Evolutionary conservation across 2,888 invertebrate genomes (phyloP), one percentile per base, ranked within the genome.

Genomic region (Lumbricus terrestris): DNA sequence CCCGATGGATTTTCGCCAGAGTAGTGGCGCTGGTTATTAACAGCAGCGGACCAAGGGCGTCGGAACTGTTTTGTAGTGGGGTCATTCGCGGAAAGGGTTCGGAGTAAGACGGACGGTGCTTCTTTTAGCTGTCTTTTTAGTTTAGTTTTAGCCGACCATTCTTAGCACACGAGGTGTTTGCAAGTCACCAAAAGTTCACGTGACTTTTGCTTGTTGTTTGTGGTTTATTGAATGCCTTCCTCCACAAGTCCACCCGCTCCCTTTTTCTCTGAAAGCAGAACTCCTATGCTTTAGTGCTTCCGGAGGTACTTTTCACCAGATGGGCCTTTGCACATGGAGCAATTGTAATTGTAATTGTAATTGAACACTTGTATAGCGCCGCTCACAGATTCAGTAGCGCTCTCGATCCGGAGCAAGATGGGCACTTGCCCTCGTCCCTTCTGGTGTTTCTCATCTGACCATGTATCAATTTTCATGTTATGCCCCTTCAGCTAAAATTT

Each of bases 11-110:
- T 69, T 69, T 69, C 69, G 16, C 69, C 69, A 69, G 69, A 69
- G 69, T 69, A 69, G 69, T 69, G 69, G 69, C 16, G 69, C n/a
- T 69, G 69, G 8, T 69, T n/a, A n/a, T 29, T 69, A 69, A 69
- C 69, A 69, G n/a, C 69, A 69, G n/a, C 69, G n/a, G n/a, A n/a
- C 69, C 69, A 69, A 69, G 69, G n/a, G 69, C 69, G 69, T 69
- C 69, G 13, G 69, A 69, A 69, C 69, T 29, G 69, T 69, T n/a
- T 3, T n/a, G n/a, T 8, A 69, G 69, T 69, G 69, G 29, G 69
- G 69, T 11, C 69, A 69, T 8, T 69, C 5, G 13, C 23, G 1
- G 54, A 5, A 11, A 6, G 54, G 69, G n/a, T 11, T 1, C n/a
- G n/a, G 11, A 29, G n/a, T 29, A 8, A n/a, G 69, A 11, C 29